Percentiles rank a stretch among this genome's conserved stretches.
Conservation (phyloP, 2,797 vertebrate genomes). For the Buceros bicornis region DNA sequence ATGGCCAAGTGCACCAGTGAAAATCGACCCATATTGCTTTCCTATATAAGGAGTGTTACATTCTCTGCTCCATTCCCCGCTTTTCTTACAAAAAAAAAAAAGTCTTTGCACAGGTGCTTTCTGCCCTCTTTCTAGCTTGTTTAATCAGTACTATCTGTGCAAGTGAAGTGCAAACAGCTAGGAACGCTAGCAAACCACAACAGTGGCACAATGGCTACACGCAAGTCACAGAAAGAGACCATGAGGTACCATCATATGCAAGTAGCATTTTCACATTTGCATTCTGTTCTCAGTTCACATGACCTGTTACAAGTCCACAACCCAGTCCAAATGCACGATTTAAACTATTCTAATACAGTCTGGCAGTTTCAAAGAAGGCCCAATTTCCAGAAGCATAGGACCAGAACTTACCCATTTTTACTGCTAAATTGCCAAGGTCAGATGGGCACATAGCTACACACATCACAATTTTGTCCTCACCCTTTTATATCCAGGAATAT, state of each 20-base stretch:
- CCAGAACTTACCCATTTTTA: background rate
- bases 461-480: background rate
- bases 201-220: rapidly evolving
- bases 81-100: background rate
- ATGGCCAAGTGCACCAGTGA: background rate
- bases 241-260: rapidly evolving
- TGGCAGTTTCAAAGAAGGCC: background rate
- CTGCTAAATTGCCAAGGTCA: background rate
- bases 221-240: background rate
- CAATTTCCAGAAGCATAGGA: background rate
- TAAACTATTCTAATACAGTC: background rate
- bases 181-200: background rate
- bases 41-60: background rate
- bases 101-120: background rate
- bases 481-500: background rate
- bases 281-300: background rate
- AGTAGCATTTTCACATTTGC: background rate
- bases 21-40: background rate
- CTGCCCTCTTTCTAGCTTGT: background rate
- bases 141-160: background rate
- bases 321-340: background rate
- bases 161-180: background rate
- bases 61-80: background rate
- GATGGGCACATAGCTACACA: background rate
- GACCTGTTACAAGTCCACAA: background rate